Evolutionary conservation across 2,888 invertebrate species (phyloP), one percentile per base, ranked within the genome.

Genomic region (Agrilus cyanescens): DNA sequence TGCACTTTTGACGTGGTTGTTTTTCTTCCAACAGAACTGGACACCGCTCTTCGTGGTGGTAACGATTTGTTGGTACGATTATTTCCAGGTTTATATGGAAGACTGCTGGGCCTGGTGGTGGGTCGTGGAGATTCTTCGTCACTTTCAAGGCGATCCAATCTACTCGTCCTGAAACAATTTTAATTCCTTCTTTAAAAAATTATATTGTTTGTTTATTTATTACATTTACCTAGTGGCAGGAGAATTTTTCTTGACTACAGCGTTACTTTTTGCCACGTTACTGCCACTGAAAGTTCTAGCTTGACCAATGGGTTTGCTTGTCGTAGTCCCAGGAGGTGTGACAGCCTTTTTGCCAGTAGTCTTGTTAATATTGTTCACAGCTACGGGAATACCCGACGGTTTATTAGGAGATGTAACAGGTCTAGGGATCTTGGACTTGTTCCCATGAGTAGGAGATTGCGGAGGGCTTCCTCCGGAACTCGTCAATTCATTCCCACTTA

Each of bases 351-450:
- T 57, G 6, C 40, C 44, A 14, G 38, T 45, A 10, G 32, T 32
- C 41, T 53, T 55, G 14, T 46, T 50, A 7, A 46, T 47, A 4
- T 55, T 55, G 4, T 57, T 56, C n/a, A 61, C 58, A 20, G 62
- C 58, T 8, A 76, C 70, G 14, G 76, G 76, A 49, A 77, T 77
- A 34, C 74, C 74, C 3, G 67, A 69, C 12, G 79, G 78, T 52
- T 77, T 73, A 4, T 80, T 75, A 13, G 85, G 85, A 16, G 84
- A 84, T 1, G 80, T 77, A 49, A 85, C 79, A 1, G 80, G 78
- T 45, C 85, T 69, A 3, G 85, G 85, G 54, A 85, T 86, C 57
- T 80, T 82, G 1, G 84, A 85, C 46, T 80, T 79, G 10, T 59
- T 62, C n/a, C 63, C 60, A 41, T 68, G 64, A 25, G 66, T 68